phyloP scores from a whole-genome alignment of 2,113 vertebrate species.

The Ptilorrhoa leucosticta region DNA sequence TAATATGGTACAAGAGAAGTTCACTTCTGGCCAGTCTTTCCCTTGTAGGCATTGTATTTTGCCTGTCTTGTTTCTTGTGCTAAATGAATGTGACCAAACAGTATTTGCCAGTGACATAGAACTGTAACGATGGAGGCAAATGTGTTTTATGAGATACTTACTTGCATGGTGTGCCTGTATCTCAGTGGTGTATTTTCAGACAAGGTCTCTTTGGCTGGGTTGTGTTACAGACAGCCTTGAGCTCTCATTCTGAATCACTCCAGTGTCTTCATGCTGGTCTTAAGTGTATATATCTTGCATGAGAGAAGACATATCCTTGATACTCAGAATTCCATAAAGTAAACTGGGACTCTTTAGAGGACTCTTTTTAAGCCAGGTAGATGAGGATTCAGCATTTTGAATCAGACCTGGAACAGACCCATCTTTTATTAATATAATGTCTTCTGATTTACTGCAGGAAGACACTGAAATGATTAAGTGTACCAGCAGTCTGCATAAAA shows the following conservation, averaged over 20 bases:
- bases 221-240: not conserved
- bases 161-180: not conserved
- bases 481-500: conserved; percentile 46
- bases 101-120: not conserved
- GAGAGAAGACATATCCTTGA: not conserved
- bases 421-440: conserved; percentile 56
- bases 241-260: not conserved
- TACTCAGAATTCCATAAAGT: not conserved
- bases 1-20: not conserved
- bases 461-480: conserved; percentile 45
- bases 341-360: conserved; percentile 45
- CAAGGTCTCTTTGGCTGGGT: not conserved
- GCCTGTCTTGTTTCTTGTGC: not conserved
- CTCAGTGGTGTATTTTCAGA: not conserved
- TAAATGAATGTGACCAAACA: not conserved
- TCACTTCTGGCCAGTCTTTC: not conserved
- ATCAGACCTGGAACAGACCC: conserved; percentile 35
- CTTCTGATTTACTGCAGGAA: conserved; percentile 57
- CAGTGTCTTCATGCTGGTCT: not conserved
- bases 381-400: not conserved
- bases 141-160: not conserved
- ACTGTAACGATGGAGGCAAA: not conserved
- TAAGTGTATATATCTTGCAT: not conserved
- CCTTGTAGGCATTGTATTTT: not conserved
- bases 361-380: conserved; percentile 18